A percentile compares a stretch with the other conserved stretches of the same genome.
phyloP scores from a whole-genome alignment of 2,113 vertebrate genomes.

The Eira barbara region DNA sequence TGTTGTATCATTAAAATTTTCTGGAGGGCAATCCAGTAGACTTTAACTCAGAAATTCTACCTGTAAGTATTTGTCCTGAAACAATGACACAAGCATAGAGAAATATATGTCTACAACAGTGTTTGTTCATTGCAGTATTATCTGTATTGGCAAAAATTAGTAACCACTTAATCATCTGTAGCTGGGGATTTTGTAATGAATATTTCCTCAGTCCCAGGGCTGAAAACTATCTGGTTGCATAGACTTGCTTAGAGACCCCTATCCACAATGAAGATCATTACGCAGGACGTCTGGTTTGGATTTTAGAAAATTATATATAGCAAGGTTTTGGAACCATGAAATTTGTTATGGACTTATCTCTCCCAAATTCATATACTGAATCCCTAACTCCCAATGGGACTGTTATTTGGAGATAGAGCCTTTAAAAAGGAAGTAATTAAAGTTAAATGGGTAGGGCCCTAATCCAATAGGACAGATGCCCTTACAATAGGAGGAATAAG shows the following conservation, averaged over 20 bases:
- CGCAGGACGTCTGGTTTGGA: neutral
- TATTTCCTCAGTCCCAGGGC: neutral
- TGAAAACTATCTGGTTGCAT: neutral
- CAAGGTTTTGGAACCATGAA: neutral
- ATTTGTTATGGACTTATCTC: neutral
- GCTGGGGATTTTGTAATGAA: neutral
- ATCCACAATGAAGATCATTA: neutral
- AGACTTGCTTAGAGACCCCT: neutral
- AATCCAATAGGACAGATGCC: neutral
- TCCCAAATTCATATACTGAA: neutral
- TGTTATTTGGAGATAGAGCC: neutral
- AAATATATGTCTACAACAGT: neutral
- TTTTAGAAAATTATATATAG: neutral
- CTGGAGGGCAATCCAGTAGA: neutral
- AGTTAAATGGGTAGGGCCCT: neutral
- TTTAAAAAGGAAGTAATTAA: neutral
- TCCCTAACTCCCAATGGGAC: neutral
- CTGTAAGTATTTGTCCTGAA: neutral
- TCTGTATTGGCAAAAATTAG: neutral
- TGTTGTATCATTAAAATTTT: neutral
- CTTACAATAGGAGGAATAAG: neutral
- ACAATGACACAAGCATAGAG: neutral
- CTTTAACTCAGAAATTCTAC: neutral
- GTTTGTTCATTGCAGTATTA: neutral
- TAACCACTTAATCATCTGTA: neutral